Evolutionary conservation across 2,797 vertebrate genomes (phyloP).

Genomic region (Parauchenoglanis ngamensis): DNA sequence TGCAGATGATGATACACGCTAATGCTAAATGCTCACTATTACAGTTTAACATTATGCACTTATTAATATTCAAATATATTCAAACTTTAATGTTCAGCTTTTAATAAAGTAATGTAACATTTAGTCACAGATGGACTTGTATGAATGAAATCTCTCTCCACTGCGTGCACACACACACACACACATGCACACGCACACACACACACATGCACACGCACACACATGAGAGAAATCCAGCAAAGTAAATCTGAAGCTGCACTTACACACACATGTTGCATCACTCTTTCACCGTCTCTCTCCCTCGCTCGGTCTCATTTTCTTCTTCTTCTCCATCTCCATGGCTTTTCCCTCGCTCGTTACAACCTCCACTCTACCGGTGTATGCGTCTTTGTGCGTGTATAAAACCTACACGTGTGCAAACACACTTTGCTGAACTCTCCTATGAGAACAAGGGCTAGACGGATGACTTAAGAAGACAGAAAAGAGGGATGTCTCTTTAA

Average conservation of each 20-base stretch:
- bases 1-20: not conserved
- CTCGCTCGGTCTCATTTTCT: constrained; percentile 56
- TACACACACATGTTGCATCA: constrained; percentile 67
- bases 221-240: not conserved
- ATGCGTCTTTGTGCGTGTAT: not conserved
- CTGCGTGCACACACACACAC: not conserved
- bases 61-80: constrained; percentile 1
- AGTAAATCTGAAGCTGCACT: constrained; percentile 60
- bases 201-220: not conserved
- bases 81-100: not conserved
- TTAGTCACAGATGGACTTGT: not conserved
- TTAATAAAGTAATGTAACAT: too few species aligned
- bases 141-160: not conserved
- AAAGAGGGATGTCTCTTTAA: constrained; percentile 43
- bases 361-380: constrained; percentile 26
- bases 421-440: not conserved
- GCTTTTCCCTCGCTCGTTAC: not conserved
- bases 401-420: not conserved
- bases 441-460: not conserved
- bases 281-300: constrained; percentile 48
- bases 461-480: not conserved
- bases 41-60: not conserved
- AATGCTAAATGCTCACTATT: not conserved
- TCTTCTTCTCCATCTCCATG: constrained; percentile 17
- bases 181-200: not conserved